Evolutionary conservation across 2,888 invertebrate genomes (phyloP), one percentile per base, ranked within the genome.

Genomic region (Hartigia nigra): DNA sequence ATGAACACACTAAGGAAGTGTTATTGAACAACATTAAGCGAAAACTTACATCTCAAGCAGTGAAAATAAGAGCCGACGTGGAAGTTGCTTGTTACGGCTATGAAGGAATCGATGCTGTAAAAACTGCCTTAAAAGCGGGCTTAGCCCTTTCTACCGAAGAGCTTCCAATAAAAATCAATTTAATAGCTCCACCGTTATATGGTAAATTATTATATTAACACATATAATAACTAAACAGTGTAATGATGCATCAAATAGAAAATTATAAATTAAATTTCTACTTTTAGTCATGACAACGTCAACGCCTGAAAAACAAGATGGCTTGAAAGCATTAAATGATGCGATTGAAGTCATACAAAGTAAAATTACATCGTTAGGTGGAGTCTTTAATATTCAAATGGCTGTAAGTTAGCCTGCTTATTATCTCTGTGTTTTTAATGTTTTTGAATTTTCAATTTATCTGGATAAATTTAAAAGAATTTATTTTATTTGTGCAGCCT

Each of bases 81-180:
- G 97, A 98, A 92, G 98, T 98, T 84, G 96, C 97, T 0, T 98
- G 98, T 92, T 98, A 98, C 88, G 97, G 97, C 1, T 99, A 99
- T 89, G 99, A 99, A 91, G 99, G 99, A 37, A 99, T 99, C 84
- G 99, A 99, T 92, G 99, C 99, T 4, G 99, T 99, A 0, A 98
- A 99, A 91, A 94, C 96, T 74, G 98, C 99, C 0, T 92, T 99
- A 70, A 96, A 95, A 91, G 94, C 97, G 82, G 99, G 99, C 1
- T 94, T 99, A 69, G 95, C 96, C 70, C 93, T 98, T 77, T 98
- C 99, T 4, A 98, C 98, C 0, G 96, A 96, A 85, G 98, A 98
- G 86, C 94, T 99, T 92, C 98, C 99, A 0, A 98, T 99, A 86
- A 98, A 98, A 94, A 99, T 99, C 87, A 99, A 99, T 93, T 94